These are phyloP conservation scores for Enteromius treurensis DNA, from an alignment of 2,797 vertebrate species.

Conservation along the genomic window DNA sequence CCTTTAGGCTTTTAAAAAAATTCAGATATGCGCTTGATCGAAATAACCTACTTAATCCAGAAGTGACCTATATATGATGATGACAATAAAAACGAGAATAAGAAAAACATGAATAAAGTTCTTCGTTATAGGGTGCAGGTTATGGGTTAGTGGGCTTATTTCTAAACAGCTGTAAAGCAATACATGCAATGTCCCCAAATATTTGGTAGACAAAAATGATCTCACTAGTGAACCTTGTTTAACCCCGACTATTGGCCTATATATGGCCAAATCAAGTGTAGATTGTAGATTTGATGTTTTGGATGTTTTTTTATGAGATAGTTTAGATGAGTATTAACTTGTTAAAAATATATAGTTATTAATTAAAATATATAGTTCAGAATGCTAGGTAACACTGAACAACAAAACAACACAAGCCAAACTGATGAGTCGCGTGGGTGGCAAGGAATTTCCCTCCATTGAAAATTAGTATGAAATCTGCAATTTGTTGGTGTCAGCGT, in stretches of 20 bases:
- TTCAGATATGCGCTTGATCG: neutral
- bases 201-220: no score
- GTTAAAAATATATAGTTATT: neutral
- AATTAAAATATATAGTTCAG: neutral
- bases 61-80: neutral
- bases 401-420: neutral
- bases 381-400: neutral
- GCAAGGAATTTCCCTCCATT: conserved; percentile 57
- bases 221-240: neutral
- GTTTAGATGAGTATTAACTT: neutral
- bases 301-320: neutral
- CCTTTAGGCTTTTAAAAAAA: neutral
- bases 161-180: neutral
- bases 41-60: neutral
- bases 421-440: conserved; percentile 72
- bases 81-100: neutral
- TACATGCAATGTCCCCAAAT: neutral
- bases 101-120: neutral
- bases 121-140: no score
- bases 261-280: neutral
- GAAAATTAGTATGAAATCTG: conserved; percentile 83
- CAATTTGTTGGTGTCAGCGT: conserved; percentile 80
- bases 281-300: neutral
- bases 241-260: neutral
- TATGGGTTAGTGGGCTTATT: neutral